phyloP scores from a whole-genome alignment of 2,113 vertebrate species.

The Leiothrix lutea region DNA sequence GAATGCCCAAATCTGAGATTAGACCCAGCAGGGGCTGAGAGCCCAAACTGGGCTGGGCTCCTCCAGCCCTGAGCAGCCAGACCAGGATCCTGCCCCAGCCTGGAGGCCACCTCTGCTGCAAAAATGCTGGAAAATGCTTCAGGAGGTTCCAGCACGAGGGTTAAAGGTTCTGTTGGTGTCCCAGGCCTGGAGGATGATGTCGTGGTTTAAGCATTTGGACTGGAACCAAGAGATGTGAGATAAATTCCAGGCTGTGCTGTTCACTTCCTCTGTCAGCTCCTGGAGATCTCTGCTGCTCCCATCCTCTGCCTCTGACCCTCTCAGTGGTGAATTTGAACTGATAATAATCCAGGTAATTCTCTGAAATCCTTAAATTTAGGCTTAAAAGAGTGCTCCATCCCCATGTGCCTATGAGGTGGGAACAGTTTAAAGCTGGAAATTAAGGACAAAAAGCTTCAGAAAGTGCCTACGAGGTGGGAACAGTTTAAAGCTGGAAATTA shows the following conservation, averaged over 20 bases:
- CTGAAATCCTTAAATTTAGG: neutral
- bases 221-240: conserved; percentile 31
- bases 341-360: neutral
- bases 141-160: neutral
- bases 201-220: conserved; percentile 18
- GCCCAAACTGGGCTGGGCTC: neutral
- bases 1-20: neutral
- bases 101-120: neutral
- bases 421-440: neutral
- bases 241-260: conserved; percentile 10
- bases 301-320: neutral
- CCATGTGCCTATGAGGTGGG: neutral
- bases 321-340: neutral
- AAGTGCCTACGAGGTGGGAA: neutral
- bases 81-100: neutral
- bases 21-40: neutral
- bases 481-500: neutral
- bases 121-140: neutral
- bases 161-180: neutral
- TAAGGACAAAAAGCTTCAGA: too few relatives aligned
- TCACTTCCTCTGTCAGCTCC: conserved; percentile 14
- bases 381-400: neutral
- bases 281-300: neutral
- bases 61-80: neutral
- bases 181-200: conserved; percentile 10